Conservation (phyloP, 2,113 vertebrate genomes). For the Hemiprocne comata region DNA sequence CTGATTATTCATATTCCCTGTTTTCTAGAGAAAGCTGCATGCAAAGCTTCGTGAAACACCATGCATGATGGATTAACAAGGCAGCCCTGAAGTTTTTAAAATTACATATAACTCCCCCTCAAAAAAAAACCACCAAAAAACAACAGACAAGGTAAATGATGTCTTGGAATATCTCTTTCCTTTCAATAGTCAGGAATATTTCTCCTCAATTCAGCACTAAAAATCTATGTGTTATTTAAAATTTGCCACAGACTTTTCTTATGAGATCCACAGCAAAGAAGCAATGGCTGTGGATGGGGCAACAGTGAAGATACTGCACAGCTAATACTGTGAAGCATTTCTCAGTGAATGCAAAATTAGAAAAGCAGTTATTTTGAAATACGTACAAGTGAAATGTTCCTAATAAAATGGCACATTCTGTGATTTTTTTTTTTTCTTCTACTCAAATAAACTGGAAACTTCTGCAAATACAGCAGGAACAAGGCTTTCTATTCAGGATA, state of each 20-base stretch:
- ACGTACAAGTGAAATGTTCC: slow-evolving; percentile 29
- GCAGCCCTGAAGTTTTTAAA: slow-evolving; percentile 10
- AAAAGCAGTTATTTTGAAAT: slow-evolving; percentile 49
- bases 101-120: not conserved
- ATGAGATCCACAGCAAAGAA: slow-evolving; percentile 10
- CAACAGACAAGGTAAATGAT: not conserved
- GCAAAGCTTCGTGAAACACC: not conserved
- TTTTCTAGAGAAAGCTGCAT: not conserved
- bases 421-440: not conserved
- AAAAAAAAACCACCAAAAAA: not conserved
- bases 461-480: slow-evolving; percentile 23
- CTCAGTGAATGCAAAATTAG: slow-evolving; percentile 69
- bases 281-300: not conserved
- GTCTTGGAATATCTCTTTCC: slow-evolving; percentile 9
- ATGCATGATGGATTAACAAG: not conserved
- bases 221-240: slow-evolving; percentile 48
- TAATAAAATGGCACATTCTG: not conserved
- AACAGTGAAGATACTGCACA: not conserved
- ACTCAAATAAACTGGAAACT: slow-evolving; percentile 18
- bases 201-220: slow-evolving; percentile 45
- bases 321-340: slow-evolving; percentile 25
- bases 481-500: slow-evolving; percentile 18
- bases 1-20: not conserved
- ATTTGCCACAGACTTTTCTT: slow-evolving; percentile 27
- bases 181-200: slow-evolving; percentile 30